Evolutionary conservation across 2,797 vertebrate genomes (phyloP).

Genomic region (Carapus acus): DNA sequence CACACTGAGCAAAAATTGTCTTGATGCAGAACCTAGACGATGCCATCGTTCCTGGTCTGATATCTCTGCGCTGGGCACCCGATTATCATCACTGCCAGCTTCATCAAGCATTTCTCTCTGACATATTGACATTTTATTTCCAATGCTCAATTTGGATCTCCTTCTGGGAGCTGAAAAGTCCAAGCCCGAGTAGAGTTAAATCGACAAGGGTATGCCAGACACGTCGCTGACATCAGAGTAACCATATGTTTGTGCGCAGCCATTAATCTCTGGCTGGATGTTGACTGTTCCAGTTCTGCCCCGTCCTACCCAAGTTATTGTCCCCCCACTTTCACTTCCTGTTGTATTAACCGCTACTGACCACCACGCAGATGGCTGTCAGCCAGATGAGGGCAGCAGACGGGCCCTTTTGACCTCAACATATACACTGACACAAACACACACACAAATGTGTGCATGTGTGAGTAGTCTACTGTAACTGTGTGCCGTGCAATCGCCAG

Average conservation of each 20-base stretch:
- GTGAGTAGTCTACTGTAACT: slow-evolving; percentile 24
- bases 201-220: slow-evolving; percentile 54
- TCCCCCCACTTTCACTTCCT: slow-evolving; percentile 53
- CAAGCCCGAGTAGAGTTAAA: slow-evolving; percentile 31
- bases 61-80: background rate
- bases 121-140: slow-evolving; percentile 35
- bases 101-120: slow-evolving; percentile 29
- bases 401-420: slow-evolving; percentile 56
- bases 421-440: slow-evolving; percentile 2
- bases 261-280: slow-evolving; percentile 63
- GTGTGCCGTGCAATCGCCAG: slow-evolving; percentile 49
- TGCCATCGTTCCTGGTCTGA: too few relatives aligned
- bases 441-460: too few relatives aligned
- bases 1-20: too few relatives aligned
- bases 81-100: slow-evolving; percentile 22
- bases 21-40: too few relatives aligned
- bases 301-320: slow-evolving; percentile 53
- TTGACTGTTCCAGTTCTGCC: slow-evolving; percentile 57
- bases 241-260: slow-evolving; percentile 65
- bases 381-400: slow-evolving; percentile 60
- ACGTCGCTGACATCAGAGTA: slow-evolving; percentile 59
- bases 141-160: slow-evolving; percentile 33
- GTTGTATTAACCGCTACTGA: slow-evolving; percentile 55
- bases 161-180: slow-evolving; percentile 39
- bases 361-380: slow-evolving; percentile 68